A percentile compares a stretch with the other conserved stretches of the same genome.
phyloP scores from a whole-genome alignment of 2,888 invertebrate species.

The Eilema depressum region DNA sequence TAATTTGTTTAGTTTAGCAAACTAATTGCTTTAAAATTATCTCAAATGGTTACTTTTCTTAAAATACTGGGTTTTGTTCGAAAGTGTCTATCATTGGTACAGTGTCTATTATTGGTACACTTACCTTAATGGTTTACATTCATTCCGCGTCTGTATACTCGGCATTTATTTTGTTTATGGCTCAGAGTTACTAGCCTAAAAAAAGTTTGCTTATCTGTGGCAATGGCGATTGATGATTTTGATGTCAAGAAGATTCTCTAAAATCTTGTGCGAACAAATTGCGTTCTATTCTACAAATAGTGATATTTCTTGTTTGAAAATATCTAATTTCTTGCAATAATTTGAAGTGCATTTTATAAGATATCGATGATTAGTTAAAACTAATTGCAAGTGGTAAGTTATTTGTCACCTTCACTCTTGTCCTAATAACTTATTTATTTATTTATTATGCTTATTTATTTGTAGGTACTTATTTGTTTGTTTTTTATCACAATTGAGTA shows the following conservation, averaged over 20 bases:
- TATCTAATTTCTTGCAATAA: conserved; percentile 25
- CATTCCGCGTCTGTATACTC: too few species aligned
- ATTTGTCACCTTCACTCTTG: conserved; percentile 71
- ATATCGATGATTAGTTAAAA: conserved; percentile 61
- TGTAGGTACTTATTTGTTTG: conserved; percentile 41
- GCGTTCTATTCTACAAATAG: conserved; percentile 44
- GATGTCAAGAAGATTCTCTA: conserved; percentile 50
- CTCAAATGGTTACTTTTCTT: too few species aligned
- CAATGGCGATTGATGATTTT: conserved; percentile 52
- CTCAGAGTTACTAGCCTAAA: not conserved
- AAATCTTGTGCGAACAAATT: conserved; percentile 50
- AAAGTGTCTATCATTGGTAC: too few species aligned
- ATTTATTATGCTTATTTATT: conserved; percentile 51
- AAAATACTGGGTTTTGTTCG: too few species aligned
- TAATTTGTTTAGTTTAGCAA: too few species aligned
- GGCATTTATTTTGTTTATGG: too few species aligned
- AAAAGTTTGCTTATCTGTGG: conserved; percentile 42
- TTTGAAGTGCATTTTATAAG: conserved; percentile 39
- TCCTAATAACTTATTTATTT: conserved; percentile 56
- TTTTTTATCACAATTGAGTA: conserved; percentile 31
- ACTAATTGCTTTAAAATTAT: too few species aligned
- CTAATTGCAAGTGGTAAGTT: conserved; percentile 62
- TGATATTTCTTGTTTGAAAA: not conserved
- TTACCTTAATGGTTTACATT: too few species aligned
- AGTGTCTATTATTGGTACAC: too few species aligned